A percentile compares a stretch with the other conserved stretches of the same genome.
These are phyloP conservation scores for Lagria hirta DNA, from an alignment of 2,888 invertebrate genomes.

Conservation along the genomic window DNA sequence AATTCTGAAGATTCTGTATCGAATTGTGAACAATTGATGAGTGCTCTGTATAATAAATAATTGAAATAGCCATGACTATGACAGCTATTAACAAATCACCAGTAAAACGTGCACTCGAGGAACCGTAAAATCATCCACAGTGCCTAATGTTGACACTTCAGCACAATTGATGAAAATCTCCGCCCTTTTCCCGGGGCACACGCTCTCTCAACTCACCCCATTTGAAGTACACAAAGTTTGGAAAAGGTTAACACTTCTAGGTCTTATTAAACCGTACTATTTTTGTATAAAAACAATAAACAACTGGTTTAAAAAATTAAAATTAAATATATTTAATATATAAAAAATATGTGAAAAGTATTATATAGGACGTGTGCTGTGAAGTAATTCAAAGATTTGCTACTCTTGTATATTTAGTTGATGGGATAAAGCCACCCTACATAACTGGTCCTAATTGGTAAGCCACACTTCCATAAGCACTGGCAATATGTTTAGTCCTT, in stretches of 20 bases:
- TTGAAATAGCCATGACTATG: conserved; percentile 34
- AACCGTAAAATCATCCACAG: conserved; percentile 37
- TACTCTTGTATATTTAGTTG: no score
- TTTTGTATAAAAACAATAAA: no score
- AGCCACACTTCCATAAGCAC: conserved; percentile 50
- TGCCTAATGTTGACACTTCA: conserved; percentile 42
- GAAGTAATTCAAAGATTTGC: neutral
- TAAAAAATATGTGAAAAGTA: no score
- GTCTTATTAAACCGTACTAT: no score
- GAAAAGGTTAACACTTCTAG: no score
- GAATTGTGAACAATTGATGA: conserved; percentile 3
- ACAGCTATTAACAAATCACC: conserved; percentile 45
- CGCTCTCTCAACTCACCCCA: no score
- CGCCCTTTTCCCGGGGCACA: conserved; percentile 41
- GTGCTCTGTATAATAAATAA: conserved; percentile 16
- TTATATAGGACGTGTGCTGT: no score
- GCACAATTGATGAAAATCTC: conserved; percentile 42
- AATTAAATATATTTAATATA: no score
- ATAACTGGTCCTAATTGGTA: conserved; percentile 50
- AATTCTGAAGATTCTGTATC: no score
- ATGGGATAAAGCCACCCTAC: conserved; percentile 24
- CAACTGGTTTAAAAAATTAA: no score
- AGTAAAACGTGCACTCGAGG: conserved; percentile 35
- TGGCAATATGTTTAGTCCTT: conserved; percentile 41
- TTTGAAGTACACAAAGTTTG: no score